Evolutionary conservation across 1,140 invertebrate species (phyloP).

Genomic region (Ceratina calcarata): DNA sequence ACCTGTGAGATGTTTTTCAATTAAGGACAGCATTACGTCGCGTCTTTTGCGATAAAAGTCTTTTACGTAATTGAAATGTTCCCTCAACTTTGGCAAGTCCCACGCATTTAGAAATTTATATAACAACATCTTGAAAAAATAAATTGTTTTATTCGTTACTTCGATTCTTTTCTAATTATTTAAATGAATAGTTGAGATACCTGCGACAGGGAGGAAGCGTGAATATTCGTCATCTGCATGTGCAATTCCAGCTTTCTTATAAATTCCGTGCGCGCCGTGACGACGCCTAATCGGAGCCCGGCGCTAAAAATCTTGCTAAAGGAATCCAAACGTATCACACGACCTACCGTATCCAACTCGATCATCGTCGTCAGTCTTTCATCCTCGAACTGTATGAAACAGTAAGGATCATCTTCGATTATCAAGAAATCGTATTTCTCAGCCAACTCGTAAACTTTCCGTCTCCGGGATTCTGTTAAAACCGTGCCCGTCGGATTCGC

Average conservation of each 20-base stretch:
- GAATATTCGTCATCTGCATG: constrained; percentile 80
- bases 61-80: constrained; percentile 80
- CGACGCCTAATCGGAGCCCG: constrained; percentile 81
- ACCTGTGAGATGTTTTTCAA: constrained; percentile 82
- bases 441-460: constrained; percentile 82
- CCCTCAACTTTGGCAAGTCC: constrained; percentile 78
- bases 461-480: constrained; percentile 79
- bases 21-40: constrained; percentile 79
- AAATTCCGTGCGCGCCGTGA: constrained; percentile 80
- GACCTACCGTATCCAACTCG: constrained; percentile 83
- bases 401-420: constrained; percentile 85
- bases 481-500: constrained; percentile 83
- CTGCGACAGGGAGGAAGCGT: constrained; percentile 82
- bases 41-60: constrained; percentile 81
- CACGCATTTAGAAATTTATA: constrained; percentile 80
- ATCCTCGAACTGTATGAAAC: constrained; percentile 82
- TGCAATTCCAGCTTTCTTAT: constrained; percentile 77
- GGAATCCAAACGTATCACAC: constrained; percentile 84
- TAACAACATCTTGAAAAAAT: constrained; percentile 77
- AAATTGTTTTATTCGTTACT: constrained; percentile 2
- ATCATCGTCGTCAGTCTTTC: constrained; percentile 81
- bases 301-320: constrained; percentile 84
- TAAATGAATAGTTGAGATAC: constrained; percentile 67
- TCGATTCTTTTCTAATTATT: constrained; percentile 30
- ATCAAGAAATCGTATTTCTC: constrained; percentile 83